phyloP scores from a whole-genome alignment of 2,797 vertebrate genomes.

The Sebastes baramenuke region DNA sequence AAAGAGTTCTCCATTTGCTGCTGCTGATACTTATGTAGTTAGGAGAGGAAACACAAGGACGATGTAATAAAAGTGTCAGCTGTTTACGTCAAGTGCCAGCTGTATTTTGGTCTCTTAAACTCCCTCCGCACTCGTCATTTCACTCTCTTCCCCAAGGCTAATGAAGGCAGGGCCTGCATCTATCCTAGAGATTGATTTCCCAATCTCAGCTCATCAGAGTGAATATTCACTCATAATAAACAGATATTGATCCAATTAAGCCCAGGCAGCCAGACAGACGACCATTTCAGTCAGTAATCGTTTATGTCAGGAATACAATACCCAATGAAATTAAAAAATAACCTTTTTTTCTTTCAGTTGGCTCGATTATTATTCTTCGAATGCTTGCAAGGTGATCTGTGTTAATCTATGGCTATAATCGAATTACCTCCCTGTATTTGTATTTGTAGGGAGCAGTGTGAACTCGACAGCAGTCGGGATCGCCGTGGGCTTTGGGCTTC shows the following conservation, averaged over 20 bases:
- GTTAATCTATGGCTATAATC: not conserved
- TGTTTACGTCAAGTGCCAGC: not conserved
- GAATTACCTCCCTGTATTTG: not conserved
- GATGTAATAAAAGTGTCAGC: not conserved
- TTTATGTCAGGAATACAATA: not conserved
- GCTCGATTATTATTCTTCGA: not conserved
- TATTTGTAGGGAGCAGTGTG: conserved; percentile 57
- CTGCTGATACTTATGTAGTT: not conserved
- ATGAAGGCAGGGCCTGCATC: not conserved
- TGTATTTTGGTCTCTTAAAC: not conserved
- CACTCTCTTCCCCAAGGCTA: not conserved
- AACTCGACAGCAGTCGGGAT: conserved; percentile 70
- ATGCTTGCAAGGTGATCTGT: not conserved
- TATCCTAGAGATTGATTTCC: conserved; percentile 32
- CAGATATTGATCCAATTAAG: conserved; percentile 26
- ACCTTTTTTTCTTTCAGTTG: not conserved
- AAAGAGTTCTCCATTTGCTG: not conserved
- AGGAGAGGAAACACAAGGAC: not conserved
- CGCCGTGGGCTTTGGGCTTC: conserved; percentile 70
- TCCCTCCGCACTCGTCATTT: not conserved
- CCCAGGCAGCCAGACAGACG: not conserved
- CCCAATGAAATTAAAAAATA: not conserved
- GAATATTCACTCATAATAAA: conserved; percentile 24
- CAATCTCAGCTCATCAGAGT: conserved; percentile 24
- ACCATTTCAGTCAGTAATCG: not conserved